These are phyloP conservation scores for Hipparchia semele DNA, from an alignment of 2,888 invertebrate species.

Conservation along the genomic window DNA sequence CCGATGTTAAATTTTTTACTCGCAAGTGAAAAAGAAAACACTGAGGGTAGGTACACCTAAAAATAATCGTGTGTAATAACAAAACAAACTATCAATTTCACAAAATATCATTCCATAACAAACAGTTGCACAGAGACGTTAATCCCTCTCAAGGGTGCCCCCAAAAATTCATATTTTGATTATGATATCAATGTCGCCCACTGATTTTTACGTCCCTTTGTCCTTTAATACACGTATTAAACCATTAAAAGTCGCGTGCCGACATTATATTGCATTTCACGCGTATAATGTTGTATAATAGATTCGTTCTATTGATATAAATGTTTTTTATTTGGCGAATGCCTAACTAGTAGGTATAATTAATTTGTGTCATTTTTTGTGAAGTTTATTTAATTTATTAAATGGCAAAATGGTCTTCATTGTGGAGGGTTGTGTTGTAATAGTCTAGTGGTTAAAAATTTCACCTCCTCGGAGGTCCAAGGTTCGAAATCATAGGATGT, in stretches of 20 bases:
- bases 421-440: no score
- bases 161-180: slow-evolving; percentile 79
- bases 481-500: no score
- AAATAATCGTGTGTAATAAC: slow-evolving; percentile 1
- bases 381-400: neutral
- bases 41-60: no score
- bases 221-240: slow-evolving; percentile 80
- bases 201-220: slow-evolving; percentile 71
- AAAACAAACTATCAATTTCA: slow-evolving; percentile 40
- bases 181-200: slow-evolving; percentile 80
- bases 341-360: slow-evolving; percentile 11
- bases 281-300: slow-evolving; percentile 55
- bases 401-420: no score
- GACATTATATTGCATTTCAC: slow-evolving; percentile 70
- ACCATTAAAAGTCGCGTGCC: slow-evolving; percentile 79
- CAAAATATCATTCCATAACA: slow-evolving; percentile 68
- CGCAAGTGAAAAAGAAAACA: no score
- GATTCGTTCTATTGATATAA: slow-evolving; percentile 57
- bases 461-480: no score
- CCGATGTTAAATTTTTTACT: no score
- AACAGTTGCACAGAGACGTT: slow-evolving; percentile 50
- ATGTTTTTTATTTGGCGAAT: slow-evolving; percentile 48
- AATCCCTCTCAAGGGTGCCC: slow-evolving; percentile 64
- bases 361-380: neutral
- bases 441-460: no score